Evolutionary conservation across 1,140 invertebrate species (phyloP).

Genomic region (Oreohelix idahoensis): DNA sequence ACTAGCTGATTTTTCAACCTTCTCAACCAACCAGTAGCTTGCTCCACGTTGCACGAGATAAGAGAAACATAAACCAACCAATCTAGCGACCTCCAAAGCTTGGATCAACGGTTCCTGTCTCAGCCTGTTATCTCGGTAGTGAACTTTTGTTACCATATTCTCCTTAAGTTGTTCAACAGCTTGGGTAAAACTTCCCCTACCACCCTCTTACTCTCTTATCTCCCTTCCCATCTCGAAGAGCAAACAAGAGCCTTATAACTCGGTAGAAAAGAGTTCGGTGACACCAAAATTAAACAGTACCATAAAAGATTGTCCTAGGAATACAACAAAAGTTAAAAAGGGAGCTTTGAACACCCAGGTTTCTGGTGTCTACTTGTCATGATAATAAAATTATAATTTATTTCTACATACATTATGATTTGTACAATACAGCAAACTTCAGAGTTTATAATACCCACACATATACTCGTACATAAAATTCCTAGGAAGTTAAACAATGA

Average conservation of each 20-base stretch:
- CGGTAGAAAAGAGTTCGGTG: background rate
- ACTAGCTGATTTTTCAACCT: too few species aligned
- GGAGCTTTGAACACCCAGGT: too few species aligned
- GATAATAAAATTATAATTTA: too few species aligned
- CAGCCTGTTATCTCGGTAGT: background rate
- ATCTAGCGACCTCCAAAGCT: background rate
- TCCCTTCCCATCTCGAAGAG: background rate
- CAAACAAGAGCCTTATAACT: background rate
- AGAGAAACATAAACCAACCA: constrained; percentile 13
- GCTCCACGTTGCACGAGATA: constrained; percentile 15
- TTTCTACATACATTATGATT: too few species aligned
- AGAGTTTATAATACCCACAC: too few species aligned
- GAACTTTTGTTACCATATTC: background rate
- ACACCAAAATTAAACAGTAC: background rate
- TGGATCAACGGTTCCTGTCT: background rate
- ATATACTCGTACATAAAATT: too few species aligned
- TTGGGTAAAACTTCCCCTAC: too few species aligned
- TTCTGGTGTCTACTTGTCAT: too few species aligned
- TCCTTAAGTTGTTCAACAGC: background rate
- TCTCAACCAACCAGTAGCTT: background rate
- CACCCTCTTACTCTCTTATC: background rate
- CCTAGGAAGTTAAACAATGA: too few species aligned
- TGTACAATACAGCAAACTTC: too few species aligned
- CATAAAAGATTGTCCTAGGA: background rate
- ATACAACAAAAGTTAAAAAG: too few species aligned